phyloP scores from a whole-genome alignment of 64 coral and sea anemone species.

The Pachyseris speciosa region DNA sequence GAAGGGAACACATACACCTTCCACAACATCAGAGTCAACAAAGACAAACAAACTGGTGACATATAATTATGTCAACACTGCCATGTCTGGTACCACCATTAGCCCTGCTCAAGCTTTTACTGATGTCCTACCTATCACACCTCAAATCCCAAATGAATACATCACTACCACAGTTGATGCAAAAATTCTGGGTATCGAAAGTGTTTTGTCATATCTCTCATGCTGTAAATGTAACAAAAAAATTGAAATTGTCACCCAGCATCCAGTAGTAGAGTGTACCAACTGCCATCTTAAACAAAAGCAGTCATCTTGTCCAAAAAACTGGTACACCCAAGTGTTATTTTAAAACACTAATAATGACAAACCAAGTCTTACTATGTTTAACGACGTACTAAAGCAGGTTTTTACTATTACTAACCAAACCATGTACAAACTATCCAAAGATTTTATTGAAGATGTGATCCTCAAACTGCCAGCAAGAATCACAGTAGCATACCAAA shows the following conservation, averaged over 20 bases:
- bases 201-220: constrained; percentile 28
- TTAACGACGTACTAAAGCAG: constrained; percentile 20
- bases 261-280: constrained; percentile 41
- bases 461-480: constrained; percentile 17
- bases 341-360: constrained; percentile 33
- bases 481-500: constrained; percentile 34
- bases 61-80: constrained; percentile 55
- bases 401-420: constrained; percentile 21
- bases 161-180: constrained; percentile 25
- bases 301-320: constrained; percentile 6
- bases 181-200: constrained; percentile 40
- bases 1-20: constrained; percentile 44
- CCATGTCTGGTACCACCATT: constrained; percentile 34
- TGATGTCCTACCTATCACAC: constrained; percentile 20
- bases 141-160: constrained; percentile 13
- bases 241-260: neutral
- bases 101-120: constrained; percentile 15
- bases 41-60: constrained; percentile 9
- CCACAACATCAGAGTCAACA: constrained; percentile 33
- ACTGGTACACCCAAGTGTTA: constrained; percentile 57
- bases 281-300: constrained; percentile 76
- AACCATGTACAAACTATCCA: neutral
- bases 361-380: constrained; percentile 44
- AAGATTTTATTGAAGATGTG: constrained; percentile 34
- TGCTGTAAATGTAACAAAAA: constrained; percentile 49